phyloP scores from a whole-genome alignment of 2,888 invertebrate genomes.

The Dusona sp. region DNA sequence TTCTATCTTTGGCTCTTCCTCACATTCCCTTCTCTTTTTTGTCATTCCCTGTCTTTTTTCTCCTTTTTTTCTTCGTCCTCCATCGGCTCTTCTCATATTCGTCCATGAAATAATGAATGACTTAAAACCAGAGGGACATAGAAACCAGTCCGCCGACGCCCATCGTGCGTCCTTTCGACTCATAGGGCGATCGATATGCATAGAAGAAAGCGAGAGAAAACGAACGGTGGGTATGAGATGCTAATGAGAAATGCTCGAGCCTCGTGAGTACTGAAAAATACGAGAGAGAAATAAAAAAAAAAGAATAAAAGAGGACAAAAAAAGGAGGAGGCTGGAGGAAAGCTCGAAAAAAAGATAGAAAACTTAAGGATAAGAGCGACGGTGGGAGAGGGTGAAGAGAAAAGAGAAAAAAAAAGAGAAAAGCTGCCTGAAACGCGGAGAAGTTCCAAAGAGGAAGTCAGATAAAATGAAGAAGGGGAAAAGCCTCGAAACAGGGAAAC shows the following conservation, averaged over 20 bases:
- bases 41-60: neutral
- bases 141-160: neutral
- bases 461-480: slow-evolving; percentile 5
- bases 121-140: neutral
- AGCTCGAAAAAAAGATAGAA: neutral
- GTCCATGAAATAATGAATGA: neutral
- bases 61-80: neutral
- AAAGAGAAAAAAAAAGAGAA: neutral
- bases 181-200: slow-evolving; percentile 6
- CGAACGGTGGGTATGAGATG: slow-evolving; percentile 15
- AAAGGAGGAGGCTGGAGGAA: neutral
- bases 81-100: neutral
- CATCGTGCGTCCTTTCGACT: neutral
- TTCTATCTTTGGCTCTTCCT: slow-evolving; percentile 10
- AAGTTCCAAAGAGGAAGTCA: slow-evolving; percentile 11
- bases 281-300: neutral
- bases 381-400: neutral
- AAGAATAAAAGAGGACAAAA: neutral
- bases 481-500: slow-evolving; percentile 16
- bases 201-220: neutral
- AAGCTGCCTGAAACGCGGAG: neutral
- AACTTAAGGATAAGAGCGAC: neutral
- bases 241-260: slow-evolving; percentile 23
- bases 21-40: neutral
- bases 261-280: slow-evolving; percentile 1